Base-by-base conservation (phyloP, 2,797 vertebrate genomes). In the Scleropages formosus region DNA sequence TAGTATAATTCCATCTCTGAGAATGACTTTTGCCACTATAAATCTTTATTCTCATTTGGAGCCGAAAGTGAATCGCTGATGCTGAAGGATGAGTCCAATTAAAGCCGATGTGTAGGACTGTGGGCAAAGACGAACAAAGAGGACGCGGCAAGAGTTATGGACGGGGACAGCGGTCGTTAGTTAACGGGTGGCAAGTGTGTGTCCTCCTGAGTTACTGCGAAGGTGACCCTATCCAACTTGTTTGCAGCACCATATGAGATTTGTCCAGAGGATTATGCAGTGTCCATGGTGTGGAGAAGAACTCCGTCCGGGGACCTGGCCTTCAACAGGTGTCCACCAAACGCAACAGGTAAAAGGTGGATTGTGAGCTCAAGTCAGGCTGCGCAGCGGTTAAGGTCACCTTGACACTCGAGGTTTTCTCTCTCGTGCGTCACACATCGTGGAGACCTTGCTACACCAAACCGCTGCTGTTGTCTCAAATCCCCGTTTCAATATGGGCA, bases 241-340 rank as follows among this genome's bases (percentile, higher is more conserved):
- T 74, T 90, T 85, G 46, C 89, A 99, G 97, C 97, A 11, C 98
- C 97, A 10, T 98, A 99, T 88, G 98, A 99, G 93, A 99, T 99
- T 87, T 98, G 98, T 89, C 94, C 95, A 0, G 98, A 99, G 90
- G 96, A 98, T 86, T 96, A 97, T 84, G 92, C 97, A 73, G 95
- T 97, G 88, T 95, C 96, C 9, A 96, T 98, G 96, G 94, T 98
- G 87, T 99, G 98, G 98, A 97, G 95, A 91, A 93, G 96, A 85
- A 99, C 96, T 15, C 95, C 98, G 78, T 97, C 98, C 49, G 98
- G 98, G 22, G 97, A 99, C 79, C 85, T 98, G 85, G 96, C 97
- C 80, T 98, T 98, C 85, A 99, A 98, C 81, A 92, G 96, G 82
- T 99, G 98, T 80, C 97, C 97, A 20, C 92, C 95, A 74, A 99